Evolutionary conservation across 2,888 invertebrate species (phyloP), one percentile per base, ranked within the genome.

Genomic region (Lumbricus terrestris): DNA sequence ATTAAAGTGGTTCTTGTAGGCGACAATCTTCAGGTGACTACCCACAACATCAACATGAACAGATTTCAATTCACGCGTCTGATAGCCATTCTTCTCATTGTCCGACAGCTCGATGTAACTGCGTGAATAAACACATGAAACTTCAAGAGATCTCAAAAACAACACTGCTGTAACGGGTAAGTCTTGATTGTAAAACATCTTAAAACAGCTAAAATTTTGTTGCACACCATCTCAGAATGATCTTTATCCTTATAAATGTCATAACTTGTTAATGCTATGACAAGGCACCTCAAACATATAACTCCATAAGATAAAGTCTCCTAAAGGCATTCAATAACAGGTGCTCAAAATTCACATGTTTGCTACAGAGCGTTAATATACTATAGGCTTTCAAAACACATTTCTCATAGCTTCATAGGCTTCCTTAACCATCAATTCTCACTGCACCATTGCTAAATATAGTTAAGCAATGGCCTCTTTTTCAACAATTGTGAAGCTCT

Each of bases 31-130:
- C 37, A 85, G 85, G 11, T 35, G 85, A 15, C 35, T 85, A 35
- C 85, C 85, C 16, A 85, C 85, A 34, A 85, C 85, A 33, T 85
- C 85, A 85, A 85, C 85, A 29, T 85, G 37, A 37, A 37, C 85
- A 16, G 85, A 85, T 35, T 85, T 85, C 85, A 85, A 85, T 85
- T 85, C 85, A 35, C 85, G 85, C n/a, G 85, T 35, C 85, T 85
- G 85, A 37, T 85, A 85, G 23, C 37, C 85, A 11, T 37, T 85
- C 69, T 85, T 85, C 34, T 85, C 37, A 33, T 85, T 85, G 37
- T 85, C 85, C 35, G 85, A 85, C 37, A 85, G 23, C 18, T 85
- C 85, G 18, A 85, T 37, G 23, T 85, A 85, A 37, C 85, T 85
- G 8, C 8, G 11, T 29, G 34, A 83, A 34, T 34, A 83, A 83